These are phyloP conservation scores for Pithys albifrons DNA, from an alignment of 2,113 vertebrate genomes.

Conservation along the genomic window DNA sequence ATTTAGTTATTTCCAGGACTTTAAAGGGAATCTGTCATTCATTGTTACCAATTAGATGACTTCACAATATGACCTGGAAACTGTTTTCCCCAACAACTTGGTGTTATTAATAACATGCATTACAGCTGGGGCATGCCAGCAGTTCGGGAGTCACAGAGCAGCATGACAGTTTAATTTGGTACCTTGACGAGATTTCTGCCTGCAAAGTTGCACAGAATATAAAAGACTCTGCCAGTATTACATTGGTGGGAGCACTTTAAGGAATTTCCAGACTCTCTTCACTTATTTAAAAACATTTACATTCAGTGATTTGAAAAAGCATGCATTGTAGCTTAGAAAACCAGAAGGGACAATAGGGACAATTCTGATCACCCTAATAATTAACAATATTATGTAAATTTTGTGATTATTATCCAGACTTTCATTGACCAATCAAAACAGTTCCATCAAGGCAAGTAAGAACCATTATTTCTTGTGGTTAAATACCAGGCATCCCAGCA, in stretches of 20 bases:
- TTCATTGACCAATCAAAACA: neutral
- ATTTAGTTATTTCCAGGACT: conserved; percentile 13
- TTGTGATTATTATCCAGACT: neutral
- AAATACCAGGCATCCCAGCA: neutral
- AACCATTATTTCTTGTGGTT: neutral
- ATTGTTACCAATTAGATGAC: conserved; percentile 47
- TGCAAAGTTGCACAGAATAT: conserved; percentile 41
- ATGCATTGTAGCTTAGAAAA: neutral
- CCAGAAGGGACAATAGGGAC: neutral
- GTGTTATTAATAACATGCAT: conserved; percentile 62
- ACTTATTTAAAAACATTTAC: neutral
- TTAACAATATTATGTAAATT: neutral
- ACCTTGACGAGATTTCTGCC: conserved; percentile 62
- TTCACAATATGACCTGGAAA: conserved; percentile 58
- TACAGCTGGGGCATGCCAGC: conserved; percentile 39
- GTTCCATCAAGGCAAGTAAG: neutral
- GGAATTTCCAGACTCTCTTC: neutral
- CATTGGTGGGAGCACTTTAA: neutral
- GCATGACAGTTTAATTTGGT: conserved; percentile 66
- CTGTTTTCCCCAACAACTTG: conserved; percentile 38
- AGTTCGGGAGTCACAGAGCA: conserved; percentile 55
- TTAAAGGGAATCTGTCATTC: conserved; percentile 38
- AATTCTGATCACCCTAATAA: neutral
- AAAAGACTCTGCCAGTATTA: neutral
- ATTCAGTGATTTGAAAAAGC: neutral